Base-by-base conservation (phyloP, 2,113 vertebrate species). In the Anhinga rufa region DNA sequence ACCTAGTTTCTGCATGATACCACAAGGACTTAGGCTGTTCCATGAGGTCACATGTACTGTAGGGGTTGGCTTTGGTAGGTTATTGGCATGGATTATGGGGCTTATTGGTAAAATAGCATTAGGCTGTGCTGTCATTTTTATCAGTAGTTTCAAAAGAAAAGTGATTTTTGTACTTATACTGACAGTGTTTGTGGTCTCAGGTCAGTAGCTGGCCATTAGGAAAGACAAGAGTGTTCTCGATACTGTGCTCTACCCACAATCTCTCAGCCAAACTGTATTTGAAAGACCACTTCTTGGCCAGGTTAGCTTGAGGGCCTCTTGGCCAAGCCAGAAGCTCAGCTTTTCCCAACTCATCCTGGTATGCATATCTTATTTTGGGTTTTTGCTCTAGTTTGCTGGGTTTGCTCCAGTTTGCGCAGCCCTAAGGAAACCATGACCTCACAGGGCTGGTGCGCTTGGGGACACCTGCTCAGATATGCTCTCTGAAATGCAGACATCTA, bases 31-130 rank as follows among this genome's bases (percentile, higher is more conserved):
- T 1, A 0, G 29, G 12, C 20, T 60, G 32, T 38, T 49, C 62
- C 6, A 1, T 0, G 1, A 71, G 20, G 25, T 64, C 65, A n/a
- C 9, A 2, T 15, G 21, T 29, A 34, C 31, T n/a, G 31, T 52
- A 60, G 32, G 31, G 16, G 10, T 26, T 80, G 65, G 17, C 32
- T 91, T 82, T 36, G 42, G 34, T 6, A 32, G 17, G 19, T 58
- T 77, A 32, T n/a, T 52, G 49, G 25, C 22, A 54, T 25, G 54
- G 66, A 16, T 88, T 74, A 9, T 40, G 7, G 20, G 52, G 20
- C 20, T 49, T 38, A 3, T 51, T 88, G 14, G 34, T 54, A 74
- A 85, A 72, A 31, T 3, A 69, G 10, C 32, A 68, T 40, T 65
- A 48, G 9, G 44, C 15, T 34, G 9, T 31, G 14, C 42, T 86